Evolutionary conservation across 2,797 vertebrate genomes (phyloP), one percentile per base, ranked within the genome.

Genomic region (Crax fasciolata): DNA sequence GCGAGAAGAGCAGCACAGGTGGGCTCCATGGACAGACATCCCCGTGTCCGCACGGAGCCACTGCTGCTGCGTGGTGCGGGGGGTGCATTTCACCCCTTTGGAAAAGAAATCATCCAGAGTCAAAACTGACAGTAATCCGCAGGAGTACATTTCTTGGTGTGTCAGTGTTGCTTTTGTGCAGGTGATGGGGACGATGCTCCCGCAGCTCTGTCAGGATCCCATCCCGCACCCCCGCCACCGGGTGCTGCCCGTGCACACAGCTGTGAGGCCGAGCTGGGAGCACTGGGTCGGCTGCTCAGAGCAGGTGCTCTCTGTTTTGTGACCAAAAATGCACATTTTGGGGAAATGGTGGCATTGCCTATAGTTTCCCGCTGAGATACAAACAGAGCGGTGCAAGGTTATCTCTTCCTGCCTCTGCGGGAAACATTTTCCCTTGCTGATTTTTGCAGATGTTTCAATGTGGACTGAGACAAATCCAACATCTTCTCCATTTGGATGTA

Each of bases 391-490:
- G 7, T 78, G 27, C 62, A 67, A 84, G 41, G 49, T 76, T 96
- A 25, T 91, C 71, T 87, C 75, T 93, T 87, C 73, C 87, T 91
- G 66, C 51, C 91, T 83, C 85, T 84, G 28, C 1, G 2, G 84
- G 32, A 86, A 92, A 49, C 28, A n/a, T 73, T 90, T 81, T 87
- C 41, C 28, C 16, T 0, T 91, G 65, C 43, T 94, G 92, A 44
- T 88, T 94, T 95, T 95, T 93, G 70, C 76, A 91, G 89, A 70
- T 93, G 67, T 49, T 92, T 84, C 55, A 27, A 17, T 52, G 77
- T 76, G 90, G 91, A 52, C 55, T 30, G 66, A 94, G 66, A 82
- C 70, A 96, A 96, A 93, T 92, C 32, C 70, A 55, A 30, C 71
- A 84, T 87, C 85, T 95, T 87, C 73, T 73, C 5, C 0, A 92